phyloP scores from a whole-genome alignment of 2,113 vertebrate genomes.

The Corydoras sp. region DNA sequence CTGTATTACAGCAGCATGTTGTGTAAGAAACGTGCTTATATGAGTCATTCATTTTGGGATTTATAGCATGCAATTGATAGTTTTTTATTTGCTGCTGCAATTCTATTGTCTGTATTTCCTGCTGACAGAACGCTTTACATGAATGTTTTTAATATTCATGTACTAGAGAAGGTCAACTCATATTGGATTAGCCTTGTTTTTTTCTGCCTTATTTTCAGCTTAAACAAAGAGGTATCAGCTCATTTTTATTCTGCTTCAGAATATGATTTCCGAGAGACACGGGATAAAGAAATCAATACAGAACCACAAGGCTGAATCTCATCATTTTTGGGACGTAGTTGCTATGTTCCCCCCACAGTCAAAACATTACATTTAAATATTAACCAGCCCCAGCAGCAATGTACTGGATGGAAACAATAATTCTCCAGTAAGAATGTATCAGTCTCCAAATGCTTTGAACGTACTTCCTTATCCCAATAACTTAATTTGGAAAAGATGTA shows the following conservation, averaged over 20 bases:
- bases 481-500: too few species aligned
- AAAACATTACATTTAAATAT: constrained; percentile 52
- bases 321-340: constrained; percentile 34
- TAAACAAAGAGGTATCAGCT: constrained; percentile 26
- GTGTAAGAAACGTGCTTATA: not conserved
- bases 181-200: constrained; percentile 31
- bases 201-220: constrained; percentile 26
- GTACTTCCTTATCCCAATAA: too few species aligned
- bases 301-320: constrained; percentile 26
- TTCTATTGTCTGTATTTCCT: constrained; percentile 1
- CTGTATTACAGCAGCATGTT: too few species aligned
- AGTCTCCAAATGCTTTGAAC: too few species aligned
- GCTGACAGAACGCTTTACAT: constrained; percentile 10
- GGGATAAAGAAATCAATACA: constrained; percentile 33
- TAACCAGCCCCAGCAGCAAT: constrained; percentile 25
- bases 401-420: constrained; percentile 31
- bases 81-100: not conserved
- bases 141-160: constrained; percentile 34
- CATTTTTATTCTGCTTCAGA: constrained; percentile 41
- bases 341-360: constrained; percentile 29
- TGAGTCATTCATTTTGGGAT: not conserved
- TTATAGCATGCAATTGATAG: constrained; percentile 1
- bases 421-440: too few species aligned
- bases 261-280: constrained; percentile 16
- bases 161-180: constrained; percentile 27